Base-by-base conservation (phyloP, 2,797 vertebrate species). In the Silurus lanzhouensis region DNA sequence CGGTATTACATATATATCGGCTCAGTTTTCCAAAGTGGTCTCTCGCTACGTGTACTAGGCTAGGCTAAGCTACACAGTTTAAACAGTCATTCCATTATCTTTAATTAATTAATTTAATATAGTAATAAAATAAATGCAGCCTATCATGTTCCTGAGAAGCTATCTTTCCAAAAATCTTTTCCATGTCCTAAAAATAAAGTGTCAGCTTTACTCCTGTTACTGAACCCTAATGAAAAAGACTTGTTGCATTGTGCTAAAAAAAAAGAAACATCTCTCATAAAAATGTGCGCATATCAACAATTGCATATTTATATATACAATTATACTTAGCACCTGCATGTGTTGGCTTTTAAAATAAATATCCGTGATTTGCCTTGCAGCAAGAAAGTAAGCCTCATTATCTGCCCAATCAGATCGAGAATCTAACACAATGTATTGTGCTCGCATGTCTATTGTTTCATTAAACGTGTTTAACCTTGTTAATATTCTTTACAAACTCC, bases 21-120 rank as follows among this genome's bases (percentile, higher is more conserved):
- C 61, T 80, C 22, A 64, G 44, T 7, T 14, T 8, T 81, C 5
- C 46, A 67, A 63, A 22, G n/a, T 12, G 70, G 15, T 74, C 8
- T 10, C 2, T 52, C 17, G 82, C 82, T 75, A 48, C 63, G n/a
- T 17, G 13, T 83, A 58, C 79, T 82, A 46, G 38, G 63, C 72
- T 64, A 55, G 38, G 83, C 52, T 78, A 80, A 46, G 85, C 85
- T 60, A 79, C 57, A 63, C 64, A 48, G 61, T 5, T 52, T 31
- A 27, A 13, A 27, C 25, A 64, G 22, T 64, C 25, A 6, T 67
- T 68, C 22, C 5, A 2, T 0, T 9, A 9, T 6, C 20, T 9
- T 10, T 68, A 4, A 38, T 38, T 38, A 38, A 4, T 17, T 1
- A 38, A 68, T 8, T 63, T 9, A 68, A 68, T 17, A 15, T 14